Evolutionary conservation across 2,797 vertebrate species (phyloP).

Genomic region (Micromesistius poutassou): DNA sequence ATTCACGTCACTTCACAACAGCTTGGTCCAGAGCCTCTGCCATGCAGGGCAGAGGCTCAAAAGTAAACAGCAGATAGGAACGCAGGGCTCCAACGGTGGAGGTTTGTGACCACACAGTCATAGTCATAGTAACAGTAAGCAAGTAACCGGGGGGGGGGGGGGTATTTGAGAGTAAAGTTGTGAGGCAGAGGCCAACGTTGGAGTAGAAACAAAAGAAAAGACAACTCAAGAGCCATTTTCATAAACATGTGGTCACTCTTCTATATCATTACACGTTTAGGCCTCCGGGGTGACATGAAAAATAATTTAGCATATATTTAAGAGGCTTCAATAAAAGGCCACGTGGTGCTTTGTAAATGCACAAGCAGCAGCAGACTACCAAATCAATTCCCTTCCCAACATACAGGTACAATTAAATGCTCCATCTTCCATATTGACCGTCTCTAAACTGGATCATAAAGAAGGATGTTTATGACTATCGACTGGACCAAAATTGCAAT

Average conservation of each 20-base stretch:
- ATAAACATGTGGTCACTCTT: neutral
- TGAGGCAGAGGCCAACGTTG: neutral
- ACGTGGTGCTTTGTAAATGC: neutral
- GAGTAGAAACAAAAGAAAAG: neutral
- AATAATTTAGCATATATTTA: neutral
- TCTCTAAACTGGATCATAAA: neutral
- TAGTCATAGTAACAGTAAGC: neutral
- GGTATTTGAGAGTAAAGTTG: neutral
- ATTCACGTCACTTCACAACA: neutral
- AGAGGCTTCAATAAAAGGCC: neutral
- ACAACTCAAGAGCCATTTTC: neutral
- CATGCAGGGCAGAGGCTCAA: neutral
- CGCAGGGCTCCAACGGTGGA: neutral
- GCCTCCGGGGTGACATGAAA: neutral
- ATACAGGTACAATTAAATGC: neutral
- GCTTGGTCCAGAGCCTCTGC: neutral
- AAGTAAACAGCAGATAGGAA: neutral
- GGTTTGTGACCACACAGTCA: neutral
- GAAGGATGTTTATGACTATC: constrained; percentile 1
- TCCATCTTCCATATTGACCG: neutral
- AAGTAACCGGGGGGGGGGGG: neutral
- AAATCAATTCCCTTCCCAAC: neutral
- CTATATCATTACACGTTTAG: neutral
- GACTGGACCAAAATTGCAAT: neutral
- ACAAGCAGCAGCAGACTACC: neutral